Base-by-base conservation (phyloP, 2,797 vertebrate genomes). In the Channa striata region DNA sequence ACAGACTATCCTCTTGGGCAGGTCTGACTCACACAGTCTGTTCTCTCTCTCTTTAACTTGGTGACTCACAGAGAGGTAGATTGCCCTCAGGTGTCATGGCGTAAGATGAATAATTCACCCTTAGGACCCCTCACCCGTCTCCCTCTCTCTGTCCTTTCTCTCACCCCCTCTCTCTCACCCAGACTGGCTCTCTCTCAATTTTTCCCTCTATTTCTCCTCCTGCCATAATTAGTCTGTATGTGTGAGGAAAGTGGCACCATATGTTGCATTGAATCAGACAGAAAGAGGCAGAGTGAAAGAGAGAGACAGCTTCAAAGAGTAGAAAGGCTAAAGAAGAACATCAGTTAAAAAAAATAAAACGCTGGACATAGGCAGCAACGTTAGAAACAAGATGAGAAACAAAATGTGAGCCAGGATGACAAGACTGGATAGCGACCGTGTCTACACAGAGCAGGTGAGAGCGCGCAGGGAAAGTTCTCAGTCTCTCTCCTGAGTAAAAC, bases 21-120 rank as follows among this genome's bases (percentile, higher is more conserved):
- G 68, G 52, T 86, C 87, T 89, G 85, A 89, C 77, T 89, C 82
- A 87, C 68, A 74, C 77, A 60, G 64, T 84, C 68, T 82, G 67
- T 63, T 68, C 68, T 40, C 72, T 64, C 80, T 73, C 64, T 69
- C 81, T 88, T 82, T 84, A 83, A 79, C 72, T 53, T 70, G 81
- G 85, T 91, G 88, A 90, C 81, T 91, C 87, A 88, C 84, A 80
- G 72, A 87, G 89, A 83, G 81, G 77, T 84, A 80, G 84, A 88
- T 81, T 87, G 87, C 88, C 86, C 87, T 83, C 83, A 86, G 84
- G 88, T 91, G 86, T 89, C 89, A 79, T 50, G 82, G 78, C 66
- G 66, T 89, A 86, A 91, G 79, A 92, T 91, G 82, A 91, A 92
- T 89, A 91, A 90, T 91, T 91, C 85, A 89, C 86, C 88, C 74